Evolutionary conservation across 1,140 invertebrate genomes (phyloP).

Genomic region (Physella acuta): DNA sequence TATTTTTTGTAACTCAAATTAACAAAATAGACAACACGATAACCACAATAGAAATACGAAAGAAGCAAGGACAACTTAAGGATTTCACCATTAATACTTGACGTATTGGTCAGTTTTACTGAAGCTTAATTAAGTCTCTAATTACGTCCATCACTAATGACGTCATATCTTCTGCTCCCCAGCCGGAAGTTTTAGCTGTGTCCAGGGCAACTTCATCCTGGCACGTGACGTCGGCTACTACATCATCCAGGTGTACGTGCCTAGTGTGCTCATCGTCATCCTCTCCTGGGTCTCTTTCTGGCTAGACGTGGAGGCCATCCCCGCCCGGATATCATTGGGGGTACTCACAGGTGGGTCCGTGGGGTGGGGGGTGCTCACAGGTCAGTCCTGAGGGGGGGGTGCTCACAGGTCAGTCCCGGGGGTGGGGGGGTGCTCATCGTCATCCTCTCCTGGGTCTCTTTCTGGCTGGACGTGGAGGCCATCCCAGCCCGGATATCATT

Average conservation of each 20-base stretch:
- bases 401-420: no score
- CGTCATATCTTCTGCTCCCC: not conserved
- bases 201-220: conserved; percentile 35
- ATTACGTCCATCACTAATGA: no score
- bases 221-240: conserved; percentile 38
- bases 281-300: conserved; percentile 70
- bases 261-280: conserved; percentile 38
- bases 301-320: conserved; percentile 67
- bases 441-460: conserved; percentile 92
- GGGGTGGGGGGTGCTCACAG: no score
- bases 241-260: conserved; percentile 44
- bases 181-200: conserved; percentile 39
- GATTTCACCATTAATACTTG: no score
- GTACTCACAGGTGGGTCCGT: conserved; percentile 29
- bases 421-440: no score
- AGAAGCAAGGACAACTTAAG: no score
- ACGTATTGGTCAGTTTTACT: no score
- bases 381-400: no score
- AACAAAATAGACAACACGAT: no score
- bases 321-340: conserved; percentile 49
- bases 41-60: no score
- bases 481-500: conserved; percentile 66
- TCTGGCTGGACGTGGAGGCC: conserved; percentile 76
- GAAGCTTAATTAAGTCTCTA: no score
- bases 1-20: no score